phyloP scores from a whole-genome alignment of 2,888 invertebrate genomes.

The Brenthis daphne region DNA sequence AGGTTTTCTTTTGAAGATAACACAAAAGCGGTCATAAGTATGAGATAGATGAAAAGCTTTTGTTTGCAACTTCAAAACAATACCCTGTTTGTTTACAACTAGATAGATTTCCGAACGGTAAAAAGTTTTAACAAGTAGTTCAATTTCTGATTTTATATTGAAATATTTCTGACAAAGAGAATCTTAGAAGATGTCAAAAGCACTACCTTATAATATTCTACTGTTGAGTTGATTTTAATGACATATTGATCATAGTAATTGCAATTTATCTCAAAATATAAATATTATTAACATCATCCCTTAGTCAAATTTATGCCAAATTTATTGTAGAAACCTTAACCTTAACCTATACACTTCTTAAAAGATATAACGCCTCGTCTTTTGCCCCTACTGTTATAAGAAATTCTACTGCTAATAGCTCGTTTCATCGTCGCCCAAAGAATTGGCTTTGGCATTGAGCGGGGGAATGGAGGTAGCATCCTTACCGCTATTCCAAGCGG shows the following conservation, averaged over 20 bases:
- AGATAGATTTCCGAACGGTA: constrained; percentile 2
- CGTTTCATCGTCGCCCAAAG: too few relatives aligned
- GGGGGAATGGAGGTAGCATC: too few relatives aligned
- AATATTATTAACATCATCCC: neutral
- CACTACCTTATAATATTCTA: neutral
- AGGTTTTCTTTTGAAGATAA: neutral
- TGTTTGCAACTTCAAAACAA: constrained; percentile 15
- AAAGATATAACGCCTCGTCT: too few relatives aligned
- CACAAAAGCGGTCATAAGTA: constrained; percentile 11
- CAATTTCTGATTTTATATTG: constrained; percentile 4
- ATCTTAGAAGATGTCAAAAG: neutral
- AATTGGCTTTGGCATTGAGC: too few relatives aligned
- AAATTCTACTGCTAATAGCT: too few relatives aligned
- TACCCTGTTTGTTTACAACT: constrained; percentile 10
- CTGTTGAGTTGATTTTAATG: neutral
- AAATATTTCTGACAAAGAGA: constrained; percentile 3
- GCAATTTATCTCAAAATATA: neutral
- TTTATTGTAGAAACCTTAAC: too few relatives aligned
- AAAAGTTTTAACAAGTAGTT: constrained; percentile 9
- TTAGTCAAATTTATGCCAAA: too few relatives aligned
- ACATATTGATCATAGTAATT: neutral
- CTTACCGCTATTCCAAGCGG: too few relatives aligned
- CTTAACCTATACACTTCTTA: too few relatives aligned
- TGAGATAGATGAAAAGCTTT: constrained; percentile 14
- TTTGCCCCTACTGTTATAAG: too few relatives aligned